Conservation (phyloP, 37 sponge, comb jelly and placozoan genomes). For the Mnemiopsis leidyi region DNA sequence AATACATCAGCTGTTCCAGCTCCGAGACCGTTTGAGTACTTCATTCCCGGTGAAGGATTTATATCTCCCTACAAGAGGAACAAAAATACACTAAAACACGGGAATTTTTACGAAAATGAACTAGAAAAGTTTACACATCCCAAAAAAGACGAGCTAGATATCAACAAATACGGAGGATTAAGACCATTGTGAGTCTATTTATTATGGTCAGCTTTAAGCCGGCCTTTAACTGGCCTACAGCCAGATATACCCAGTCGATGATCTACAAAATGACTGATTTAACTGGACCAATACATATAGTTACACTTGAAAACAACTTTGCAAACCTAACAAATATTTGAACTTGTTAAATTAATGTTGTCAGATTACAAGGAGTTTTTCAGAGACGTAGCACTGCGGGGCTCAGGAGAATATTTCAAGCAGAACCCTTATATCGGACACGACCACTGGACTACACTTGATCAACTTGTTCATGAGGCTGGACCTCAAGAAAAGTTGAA, state of each 20-base stretch:
- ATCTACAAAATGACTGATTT: no score
- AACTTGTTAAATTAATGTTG: no score
- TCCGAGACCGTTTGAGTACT: not conserved
- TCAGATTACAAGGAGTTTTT: not conserved
- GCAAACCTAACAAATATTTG: no score
- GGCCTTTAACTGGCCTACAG: no score
- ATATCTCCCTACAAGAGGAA: not conserved
- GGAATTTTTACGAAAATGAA: not conserved
- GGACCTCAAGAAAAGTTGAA: not conserved
- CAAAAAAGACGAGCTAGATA: not conserved
- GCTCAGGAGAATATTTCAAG: slow-evolving; percentile 13
- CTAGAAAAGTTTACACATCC: not conserved
- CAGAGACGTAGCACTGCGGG: not conserved
- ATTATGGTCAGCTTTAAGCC: no score
- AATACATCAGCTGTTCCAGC: not conserved
- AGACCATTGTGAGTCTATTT: not conserved
- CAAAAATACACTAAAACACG: not conserved
- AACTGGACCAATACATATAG: no score
- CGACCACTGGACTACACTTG: not conserved
- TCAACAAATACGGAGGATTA: not conserved
- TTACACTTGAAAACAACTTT: no score
- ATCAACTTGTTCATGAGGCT: not conserved
- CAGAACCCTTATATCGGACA: not conserved
- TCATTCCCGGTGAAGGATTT: not conserved
- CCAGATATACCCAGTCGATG: no score